Percentiles rank a stretch among this genome's conserved stretches.
These are phyloP conservation scores for Imbricaverruca yamaguchii DNA, from an alignment of 2,888 invertebrate species.

Conservation along the genomic window DNA sequence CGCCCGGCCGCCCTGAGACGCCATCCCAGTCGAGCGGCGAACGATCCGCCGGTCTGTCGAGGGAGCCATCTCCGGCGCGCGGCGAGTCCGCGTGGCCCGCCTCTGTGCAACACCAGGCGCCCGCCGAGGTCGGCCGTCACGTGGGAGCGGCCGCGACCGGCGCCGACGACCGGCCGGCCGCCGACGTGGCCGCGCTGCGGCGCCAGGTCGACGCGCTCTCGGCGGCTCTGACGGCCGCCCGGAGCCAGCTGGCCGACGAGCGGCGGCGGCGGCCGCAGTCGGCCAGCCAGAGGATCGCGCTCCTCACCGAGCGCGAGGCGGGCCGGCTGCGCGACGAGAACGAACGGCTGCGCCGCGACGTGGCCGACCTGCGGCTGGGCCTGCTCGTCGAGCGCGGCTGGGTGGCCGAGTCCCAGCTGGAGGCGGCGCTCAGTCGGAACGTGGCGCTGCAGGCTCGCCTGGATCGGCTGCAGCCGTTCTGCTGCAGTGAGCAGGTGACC, in stretches of 20 bases:
- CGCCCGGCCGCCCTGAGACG: neutral
- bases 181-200: neutral
- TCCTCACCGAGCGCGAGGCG: neutral
- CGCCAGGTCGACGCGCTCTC: no score
- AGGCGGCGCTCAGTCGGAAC: neutral
- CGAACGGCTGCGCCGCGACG: neutral
- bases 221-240: no score
- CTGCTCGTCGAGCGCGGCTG: neutral
- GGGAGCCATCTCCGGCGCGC: neutral
- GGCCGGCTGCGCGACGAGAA: neutral
- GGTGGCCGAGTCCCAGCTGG: conserved; percentile 5
- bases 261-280: neutral
- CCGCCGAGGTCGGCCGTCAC: neutral
- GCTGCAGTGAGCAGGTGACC: no score
- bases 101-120: neutral
- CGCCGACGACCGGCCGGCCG: neutral
- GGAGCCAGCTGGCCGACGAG: neutral
- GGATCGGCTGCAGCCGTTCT: no score
- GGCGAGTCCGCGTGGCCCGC: neutral
- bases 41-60: neutral
- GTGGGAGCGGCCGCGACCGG: neutral
- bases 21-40: no score
- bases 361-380: neutral
- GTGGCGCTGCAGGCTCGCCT: neutral
- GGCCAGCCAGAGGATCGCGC: conserved; percentile 6